These are phyloP conservation scores for Stenchaetothrips biformis DNA, from an alignment of 2,888 invertebrate genomes.

Conservation along the genomic window DNA sequence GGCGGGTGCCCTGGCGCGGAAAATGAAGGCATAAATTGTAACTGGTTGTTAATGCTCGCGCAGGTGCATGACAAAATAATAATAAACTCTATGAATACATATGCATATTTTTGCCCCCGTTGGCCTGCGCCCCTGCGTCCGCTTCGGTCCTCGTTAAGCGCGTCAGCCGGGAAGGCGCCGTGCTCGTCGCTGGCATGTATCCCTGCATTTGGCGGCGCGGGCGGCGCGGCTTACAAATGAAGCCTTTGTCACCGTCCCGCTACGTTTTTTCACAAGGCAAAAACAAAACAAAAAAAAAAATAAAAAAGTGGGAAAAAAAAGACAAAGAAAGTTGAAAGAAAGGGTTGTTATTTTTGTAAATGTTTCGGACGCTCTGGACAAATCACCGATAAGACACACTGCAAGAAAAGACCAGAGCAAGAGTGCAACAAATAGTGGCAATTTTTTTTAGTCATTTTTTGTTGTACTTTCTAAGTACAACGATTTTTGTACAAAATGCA, in stretches of 20 bases:
- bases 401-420: no score
- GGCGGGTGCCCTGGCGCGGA: background rate
- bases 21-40: slow-evolving; percentile 13
- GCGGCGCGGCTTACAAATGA: background rate
- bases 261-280: no score
- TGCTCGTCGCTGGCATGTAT: background rate
- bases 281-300: no score
- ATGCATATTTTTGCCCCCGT: background rate
- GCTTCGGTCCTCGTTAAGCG: background rate
- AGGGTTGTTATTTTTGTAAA: no score
- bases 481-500: no score
- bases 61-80: slow-evolving; percentile 13
- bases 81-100: slow-evolving; percentile 20
- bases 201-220: background rate
- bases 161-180: background rate
- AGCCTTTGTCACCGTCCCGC: background rate
- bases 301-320: no score
- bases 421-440: no score
- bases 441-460: no score
- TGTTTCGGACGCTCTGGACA: no score
- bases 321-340: no score
- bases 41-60: background rate
- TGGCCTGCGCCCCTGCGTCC: background rate
- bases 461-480: no score
- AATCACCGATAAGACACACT: no score